These are phyloP conservation scores for Synanceia verrucosa DNA, from an alignment of 2,797 vertebrate genomes.

Conservation along the genomic window DNA sequence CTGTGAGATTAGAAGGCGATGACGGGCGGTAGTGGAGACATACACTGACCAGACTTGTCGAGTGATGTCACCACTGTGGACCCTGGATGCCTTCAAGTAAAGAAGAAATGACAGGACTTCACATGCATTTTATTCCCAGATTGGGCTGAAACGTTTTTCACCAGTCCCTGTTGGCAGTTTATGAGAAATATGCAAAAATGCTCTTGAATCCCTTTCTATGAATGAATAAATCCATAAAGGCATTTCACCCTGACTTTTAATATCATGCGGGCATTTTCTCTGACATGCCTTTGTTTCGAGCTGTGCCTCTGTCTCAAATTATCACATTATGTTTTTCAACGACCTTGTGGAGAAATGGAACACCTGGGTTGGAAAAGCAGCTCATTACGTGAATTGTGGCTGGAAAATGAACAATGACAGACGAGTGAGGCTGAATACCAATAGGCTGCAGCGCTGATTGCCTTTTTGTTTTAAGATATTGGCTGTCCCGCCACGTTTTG, in stretches of 20 bases:
- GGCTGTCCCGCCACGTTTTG: slow-evolving; percentile 48
- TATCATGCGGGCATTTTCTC: slow-evolving; percentile 57
- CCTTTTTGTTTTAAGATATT: slow-evolving; percentile 68
- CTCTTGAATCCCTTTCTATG: slow-evolving; percentile 38
- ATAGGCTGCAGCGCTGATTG: slow-evolving; percentile 62
- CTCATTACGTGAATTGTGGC: slow-evolving; percentile 72
- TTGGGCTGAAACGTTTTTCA: slow-evolving; percentile 7
- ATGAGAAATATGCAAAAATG: slow-evolving; percentile 38
- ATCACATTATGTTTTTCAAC: slow-evolving; percentile 70
- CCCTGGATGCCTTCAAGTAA: slow-evolving; percentile 37
- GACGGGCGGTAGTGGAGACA: slow-evolving; percentile 54
- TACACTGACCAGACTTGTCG: slow-evolving; percentile 62
- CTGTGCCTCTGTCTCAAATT: slow-evolving; percentile 56
- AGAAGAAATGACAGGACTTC: not conserved
- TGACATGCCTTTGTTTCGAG: slow-evolving; percentile 67
- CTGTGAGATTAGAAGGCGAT: slow-evolving; percentile 71
- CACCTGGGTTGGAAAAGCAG: slow-evolving; percentile 74
- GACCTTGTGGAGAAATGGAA: slow-evolving; percentile 75
- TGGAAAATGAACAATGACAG: slow-evolving; percentile 76
- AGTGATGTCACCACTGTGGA: slow-evolving; percentile 60
- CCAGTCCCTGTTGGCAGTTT: slow-evolving; percentile 15
- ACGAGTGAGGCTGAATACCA: slow-evolving; percentile 67
- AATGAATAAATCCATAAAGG: slow-evolving; percentile 67
- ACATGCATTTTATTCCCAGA: not conserved
- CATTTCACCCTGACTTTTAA: slow-evolving; percentile 51